Base-by-base conservation (phyloP, 2,797 vertebrate species). In the Cryptoblepharus egeriae region DNA sequence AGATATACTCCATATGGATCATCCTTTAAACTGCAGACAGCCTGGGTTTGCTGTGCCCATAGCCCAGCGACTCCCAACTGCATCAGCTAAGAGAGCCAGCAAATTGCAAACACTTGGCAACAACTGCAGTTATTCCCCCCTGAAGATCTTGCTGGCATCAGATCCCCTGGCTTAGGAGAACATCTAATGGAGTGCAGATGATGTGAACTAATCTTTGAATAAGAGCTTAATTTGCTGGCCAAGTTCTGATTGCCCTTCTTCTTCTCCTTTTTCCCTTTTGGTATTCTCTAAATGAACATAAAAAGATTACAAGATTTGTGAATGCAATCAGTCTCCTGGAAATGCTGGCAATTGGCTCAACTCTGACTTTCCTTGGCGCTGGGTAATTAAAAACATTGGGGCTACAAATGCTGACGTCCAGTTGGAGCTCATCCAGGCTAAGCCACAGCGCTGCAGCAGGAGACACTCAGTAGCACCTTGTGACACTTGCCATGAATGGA, bases 151-250 rank as follows among this genome's bases (percentile, higher is more conserved):
- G 91, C 77, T 84, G 77, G 82, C 91, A 90, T 90, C 88, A 71
- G 93, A 92, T 86, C 89, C 90, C 42, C 89, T 94, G 93, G 91
- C 93, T 86, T 58, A 89, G 79, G 15, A 86, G 80, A 90, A 80
- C 80, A 87, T 77, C 71, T 94, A 93, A 94, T 94, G 77, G 83
- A 92, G 81, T 83, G 77, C 93, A 93, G 93, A 93, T 93, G 93
- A 92, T 88, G 69, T 79, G 85, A 91, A 91, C 92, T 93, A 92
- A 92, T 92, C 85, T 92, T 90, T 86, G 91, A 90, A 91, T 88
- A 93, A 91, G 88, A 86, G 82, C 83, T 93, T 91, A 88, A 90
- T 94, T 93, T 87, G 75, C 88, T 93, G 90, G 90, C 93, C 79
- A 90, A 90, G 87, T 64, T 84, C 42, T 86, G 89, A 90, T 90